Evolutionary conservation across 2,888 invertebrate genomes (phyloP).

Genomic region (Corythucha ciliata): DNA sequence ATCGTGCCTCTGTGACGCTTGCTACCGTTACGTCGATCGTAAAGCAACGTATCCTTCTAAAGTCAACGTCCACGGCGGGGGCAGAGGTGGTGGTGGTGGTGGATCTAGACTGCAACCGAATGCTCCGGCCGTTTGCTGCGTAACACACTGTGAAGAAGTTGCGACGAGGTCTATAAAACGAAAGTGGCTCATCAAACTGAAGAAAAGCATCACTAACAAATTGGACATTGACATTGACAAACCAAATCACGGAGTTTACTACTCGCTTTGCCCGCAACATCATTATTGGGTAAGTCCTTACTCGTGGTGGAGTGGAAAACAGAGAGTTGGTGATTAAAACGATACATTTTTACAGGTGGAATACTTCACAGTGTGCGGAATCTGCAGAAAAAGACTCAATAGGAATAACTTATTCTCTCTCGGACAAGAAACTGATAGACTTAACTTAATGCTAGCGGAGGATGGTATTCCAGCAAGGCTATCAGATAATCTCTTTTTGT

Average conservation of each 20-base stretch:
- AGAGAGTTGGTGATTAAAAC: no score
- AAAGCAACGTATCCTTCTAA: slow-evolving; percentile 48
- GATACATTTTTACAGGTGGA: slow-evolving; percentile 48
- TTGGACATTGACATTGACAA: slow-evolving; percentile 44
- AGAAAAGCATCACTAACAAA: slow-evolving; percentile 52
- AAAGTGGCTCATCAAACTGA: slow-evolving; percentile 63
- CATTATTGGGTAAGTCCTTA: slow-evolving; percentile 34
- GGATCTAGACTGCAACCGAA: slow-evolving; percentile 24
- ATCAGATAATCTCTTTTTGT: slow-evolving; percentile 61
- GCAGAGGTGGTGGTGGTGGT: no score
- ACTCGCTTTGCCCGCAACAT: slow-evolving; percentile 35
- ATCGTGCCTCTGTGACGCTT: slow-evolving; percentile 79
- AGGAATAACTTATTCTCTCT: slow-evolving; percentile 62
- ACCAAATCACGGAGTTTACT: slow-evolving; percentile 26
- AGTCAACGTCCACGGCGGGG: slow-evolving; percentile 16
- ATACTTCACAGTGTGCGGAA: slow-evolving; percentile 63
- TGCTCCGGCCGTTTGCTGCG: slow-evolving; percentile 47
- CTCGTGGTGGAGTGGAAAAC: no score
- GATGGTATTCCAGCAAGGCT: slow-evolving; percentile 60
- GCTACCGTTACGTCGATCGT: slow-evolving; percentile 75
- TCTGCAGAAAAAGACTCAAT: slow-evolving; percentile 65
- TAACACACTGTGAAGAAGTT: slow-evolving; percentile 51
- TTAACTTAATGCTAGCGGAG: slow-evolving; percentile 41
- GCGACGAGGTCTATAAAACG: slow-evolving; percentile 58
- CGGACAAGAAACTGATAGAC: slow-evolving; percentile 48